Evolutionary conservation across 2,113 vertebrate genomes (phyloP), one percentile per base, ranked within the genome.

Genomic region (Tragelaphus strepsiceros): DNA sequence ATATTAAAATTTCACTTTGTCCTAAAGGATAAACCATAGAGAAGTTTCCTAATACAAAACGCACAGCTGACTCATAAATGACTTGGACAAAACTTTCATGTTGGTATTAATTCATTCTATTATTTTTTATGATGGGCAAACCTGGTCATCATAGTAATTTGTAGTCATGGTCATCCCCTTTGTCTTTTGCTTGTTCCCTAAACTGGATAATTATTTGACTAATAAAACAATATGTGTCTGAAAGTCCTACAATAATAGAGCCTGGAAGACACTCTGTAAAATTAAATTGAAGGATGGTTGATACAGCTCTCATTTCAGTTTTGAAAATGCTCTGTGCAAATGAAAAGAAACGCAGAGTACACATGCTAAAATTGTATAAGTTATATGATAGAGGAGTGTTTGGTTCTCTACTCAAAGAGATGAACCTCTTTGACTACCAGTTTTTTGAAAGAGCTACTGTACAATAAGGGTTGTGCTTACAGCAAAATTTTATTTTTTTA

Each of bases 281-380:
- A 86, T 96, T 84, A 93, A 93, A 92, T 90, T 86, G 80, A 56
- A 59, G 80, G 80, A 96, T 90, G 46, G 12, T 71, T 97, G 61
- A 96, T 58, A 62, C 30, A 62, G 56, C 35, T 97, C 91, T 92
- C 54, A 94, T 96, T 81, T 98, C 86, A 94, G 58, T 97, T 92
- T 95, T 89, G 54, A 96, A 96, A 98, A 97, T 97, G 81, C 22
- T 35, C 51, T 54, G 39, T 82, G 32, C 17, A 88, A 85, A 74
- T 64, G 67, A 96, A 97, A 97, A 96, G 67, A 95, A 96, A 97
- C 32, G 43, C 83, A n/a, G 78, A 96, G 32, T 64, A 16, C 11
- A 22, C 30, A 30, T 2, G 39, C 30, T 86, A 1, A 88, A 88
- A 91, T 54, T 96, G 56, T 71, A 17, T 21, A 8, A 67, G 35